phyloP scores from a whole-genome alignment of 2,797 vertebrate genomes.

The Mormyrops attenuatus region DNA sequence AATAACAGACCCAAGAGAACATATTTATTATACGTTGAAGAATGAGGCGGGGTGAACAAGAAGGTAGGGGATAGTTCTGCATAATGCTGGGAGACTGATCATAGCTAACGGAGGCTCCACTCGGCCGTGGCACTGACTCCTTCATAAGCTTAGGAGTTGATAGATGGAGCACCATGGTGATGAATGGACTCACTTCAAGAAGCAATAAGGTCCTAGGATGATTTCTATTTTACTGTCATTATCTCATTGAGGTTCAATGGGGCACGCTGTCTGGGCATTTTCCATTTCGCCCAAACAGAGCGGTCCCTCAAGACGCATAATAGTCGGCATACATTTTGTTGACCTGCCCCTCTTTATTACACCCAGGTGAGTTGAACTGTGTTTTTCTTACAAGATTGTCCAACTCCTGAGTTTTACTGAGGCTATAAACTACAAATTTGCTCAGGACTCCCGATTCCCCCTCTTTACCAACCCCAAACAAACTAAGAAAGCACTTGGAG shows the following conservation, averaged over 20 bases:
- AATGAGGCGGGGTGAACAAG: background rate
- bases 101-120: background rate
- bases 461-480: background rate
- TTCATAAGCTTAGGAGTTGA: conserved; percentile 20
- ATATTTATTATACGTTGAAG: background rate
- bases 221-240: conserved; percentile 15
- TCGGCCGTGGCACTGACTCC: background rate
- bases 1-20: background rate
- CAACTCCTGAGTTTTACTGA: conserved; percentile 3
- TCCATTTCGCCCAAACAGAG: background rate
- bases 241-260: conserved; percentile 19
- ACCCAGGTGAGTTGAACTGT: background rate
- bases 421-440: background rate
- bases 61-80: background rate
- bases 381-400: background rate
- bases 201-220: conserved; percentile 15
- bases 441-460: background rate
- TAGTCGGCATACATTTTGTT: background rate
- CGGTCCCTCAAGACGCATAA: background rate
- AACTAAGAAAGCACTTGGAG: background rate
- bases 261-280: background rate
- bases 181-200: background rate
- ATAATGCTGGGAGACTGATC: background rate
- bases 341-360: background rate
- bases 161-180: conserved; percentile 9